Percentiles rank a stretch among this genome's conserved stretches.
These are phyloP conservation scores for Grammomys dolichurus DNA, from an alignment of 2,113 vertebrate genomes.

Conservation along the genomic window DNA sequence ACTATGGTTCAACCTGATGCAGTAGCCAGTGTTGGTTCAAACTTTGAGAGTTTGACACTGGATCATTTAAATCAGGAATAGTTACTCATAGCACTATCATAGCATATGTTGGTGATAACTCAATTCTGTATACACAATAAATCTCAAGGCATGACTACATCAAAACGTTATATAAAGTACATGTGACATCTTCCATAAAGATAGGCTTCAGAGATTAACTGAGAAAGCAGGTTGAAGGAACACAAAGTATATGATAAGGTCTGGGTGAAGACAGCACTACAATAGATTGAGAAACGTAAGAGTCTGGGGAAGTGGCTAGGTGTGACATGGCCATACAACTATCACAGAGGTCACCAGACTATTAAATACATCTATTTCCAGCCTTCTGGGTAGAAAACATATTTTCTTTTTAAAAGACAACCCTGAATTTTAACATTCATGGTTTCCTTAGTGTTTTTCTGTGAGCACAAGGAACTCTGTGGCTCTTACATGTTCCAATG, in stretches of 20 bases:
- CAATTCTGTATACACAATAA: not conserved
- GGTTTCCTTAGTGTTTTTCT: no score
- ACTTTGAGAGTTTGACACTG: not conserved
- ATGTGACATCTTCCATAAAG: not conserved
- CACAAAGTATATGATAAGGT: not conserved
- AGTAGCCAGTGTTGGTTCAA: not conserved
- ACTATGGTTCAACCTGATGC: not conserved
- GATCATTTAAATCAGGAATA: not conserved
- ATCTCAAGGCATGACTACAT: not conserved
- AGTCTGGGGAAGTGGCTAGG: no score
- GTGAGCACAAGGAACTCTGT: not conserved
- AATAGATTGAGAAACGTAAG: not conserved
- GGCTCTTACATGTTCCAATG: not conserved
- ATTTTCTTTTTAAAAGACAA: not conserved
- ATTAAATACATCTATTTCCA: not conserved
- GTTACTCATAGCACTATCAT: not conserved
- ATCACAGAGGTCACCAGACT: not conserved
- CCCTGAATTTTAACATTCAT: not conserved
- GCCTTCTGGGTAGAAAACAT: not conserved
- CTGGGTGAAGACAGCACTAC: not conserved
- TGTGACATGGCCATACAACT: not conserved
- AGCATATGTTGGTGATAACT: not conserved
- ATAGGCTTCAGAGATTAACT: not conserved
- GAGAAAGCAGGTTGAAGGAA: not conserved
- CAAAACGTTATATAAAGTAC: not conserved